Evolutionary conservation across 2,888 invertebrate species (phyloP).

Genomic region (Troilus luridus): DNA sequence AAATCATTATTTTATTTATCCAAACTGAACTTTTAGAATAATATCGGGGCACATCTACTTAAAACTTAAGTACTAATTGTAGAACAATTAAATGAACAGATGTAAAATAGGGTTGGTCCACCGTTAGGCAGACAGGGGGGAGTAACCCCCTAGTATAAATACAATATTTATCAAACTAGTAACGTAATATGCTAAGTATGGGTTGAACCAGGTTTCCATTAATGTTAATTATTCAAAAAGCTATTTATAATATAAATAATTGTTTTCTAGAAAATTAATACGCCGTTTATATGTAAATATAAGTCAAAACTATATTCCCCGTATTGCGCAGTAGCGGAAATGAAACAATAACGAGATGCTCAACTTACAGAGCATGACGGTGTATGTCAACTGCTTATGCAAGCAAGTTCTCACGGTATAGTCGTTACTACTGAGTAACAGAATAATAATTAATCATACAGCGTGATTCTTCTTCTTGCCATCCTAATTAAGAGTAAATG

Average conservation of each 20-base stretch:
- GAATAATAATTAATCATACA: neutral
- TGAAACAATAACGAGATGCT: neutral
- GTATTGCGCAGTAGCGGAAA: neutral
- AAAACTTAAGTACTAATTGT: too few relatives aligned
- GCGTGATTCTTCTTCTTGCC: neutral
- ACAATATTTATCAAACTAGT: neutral
- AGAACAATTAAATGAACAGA: too few relatives aligned
- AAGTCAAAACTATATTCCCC: neutral
- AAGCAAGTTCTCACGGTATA: neutral
- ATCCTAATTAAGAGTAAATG: neutral
- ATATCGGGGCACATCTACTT: too few relatives aligned
- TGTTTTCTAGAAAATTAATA: neutral
- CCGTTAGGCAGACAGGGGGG: too few relatives aligned
- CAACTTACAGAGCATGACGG: neutral
- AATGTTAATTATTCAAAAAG: neutral
- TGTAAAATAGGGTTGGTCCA: too few relatives aligned
- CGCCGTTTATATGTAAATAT: neutral
- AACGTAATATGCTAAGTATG: neutral
- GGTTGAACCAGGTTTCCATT: neutral
- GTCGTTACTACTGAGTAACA: neutral
- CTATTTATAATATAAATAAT: neutral
- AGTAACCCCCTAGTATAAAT: too few relatives aligned
- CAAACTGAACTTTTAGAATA: too few relatives aligned
- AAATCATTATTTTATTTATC: too few relatives aligned
- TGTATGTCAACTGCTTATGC: conserved; percentile 7